phyloP scores from a whole-genome alignment of 2,888 invertebrate species.

The Antheraea yamamai region DNA sequence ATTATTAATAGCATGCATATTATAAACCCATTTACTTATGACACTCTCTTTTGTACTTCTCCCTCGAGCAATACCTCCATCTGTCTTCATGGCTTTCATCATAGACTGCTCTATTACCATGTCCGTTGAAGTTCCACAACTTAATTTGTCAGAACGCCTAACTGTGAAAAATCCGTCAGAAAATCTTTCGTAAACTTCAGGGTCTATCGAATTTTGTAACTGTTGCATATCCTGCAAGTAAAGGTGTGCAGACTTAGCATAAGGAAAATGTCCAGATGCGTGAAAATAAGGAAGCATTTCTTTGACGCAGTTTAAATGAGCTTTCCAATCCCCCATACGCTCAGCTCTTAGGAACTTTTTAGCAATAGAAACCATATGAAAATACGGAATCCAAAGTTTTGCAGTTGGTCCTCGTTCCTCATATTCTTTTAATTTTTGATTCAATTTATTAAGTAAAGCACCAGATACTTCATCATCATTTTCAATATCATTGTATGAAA shows the following conservation, averaged over 20 bases:
- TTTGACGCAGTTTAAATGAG: conserved; percentile 14
- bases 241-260: conserved; percentile 39
- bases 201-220: conserved; percentile 39
- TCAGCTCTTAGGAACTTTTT: conserved; percentile 55
- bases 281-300: conserved; percentile 46
- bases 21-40: conserved; percentile 42
- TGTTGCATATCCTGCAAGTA: conserved; percentile 46
- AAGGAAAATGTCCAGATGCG: conserved; percentile 33
- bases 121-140: conserved; percentile 54
- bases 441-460: too few relatives aligned
- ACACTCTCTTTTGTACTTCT: conserved; percentile 55
- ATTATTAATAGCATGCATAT: conserved; percentile 24
- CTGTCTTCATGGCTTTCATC: conserved; percentile 53
- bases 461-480: too few relatives aligned
- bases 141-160: conserved; percentile 45
- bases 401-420: background rate
- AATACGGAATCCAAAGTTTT: conserved; percentile 38
- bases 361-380: conserved; percentile 48
- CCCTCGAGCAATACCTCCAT: conserved; percentile 56
- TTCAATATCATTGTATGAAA: too few relatives aligned
- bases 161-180: conserved; percentile 34
- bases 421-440: too few relatives aligned
- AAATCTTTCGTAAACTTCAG: conserved; percentile 44
- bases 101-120: conserved; percentile 49
- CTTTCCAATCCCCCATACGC: conserved; percentile 54